These are phyloP conservation scores for Apotomis turbidana DNA, from an alignment of 2,888 invertebrate genomes.

Conservation along the genomic window DNA sequence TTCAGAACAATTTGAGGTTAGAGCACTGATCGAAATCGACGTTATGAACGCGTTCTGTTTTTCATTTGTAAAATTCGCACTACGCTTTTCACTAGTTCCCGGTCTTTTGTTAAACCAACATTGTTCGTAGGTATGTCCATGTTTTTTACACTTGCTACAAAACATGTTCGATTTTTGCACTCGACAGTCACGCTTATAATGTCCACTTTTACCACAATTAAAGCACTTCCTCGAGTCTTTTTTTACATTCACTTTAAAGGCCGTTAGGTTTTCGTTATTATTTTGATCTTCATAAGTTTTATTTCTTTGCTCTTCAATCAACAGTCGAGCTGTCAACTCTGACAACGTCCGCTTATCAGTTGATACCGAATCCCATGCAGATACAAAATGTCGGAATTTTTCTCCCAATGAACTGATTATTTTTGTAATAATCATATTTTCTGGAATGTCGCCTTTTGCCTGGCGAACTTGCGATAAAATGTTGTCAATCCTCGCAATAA, in stretches of 20 bases:
- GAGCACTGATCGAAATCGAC: constrained; percentile 8
- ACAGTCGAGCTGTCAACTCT: constrained; percentile 17
- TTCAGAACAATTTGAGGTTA: constrained; percentile 6
- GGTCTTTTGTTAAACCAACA: constrained; percentile 20
- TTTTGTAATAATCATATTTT: not conserved
- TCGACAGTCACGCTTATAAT: too few relatives aligned
- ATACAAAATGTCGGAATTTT: constrained; percentile 24
- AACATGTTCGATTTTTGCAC: too few relatives aligned
- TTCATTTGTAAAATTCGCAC: constrained; percentile 8
- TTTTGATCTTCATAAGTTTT: constrained; percentile 27
- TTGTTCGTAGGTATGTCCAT: not conserved
- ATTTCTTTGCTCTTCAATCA: constrained; percentile 33
- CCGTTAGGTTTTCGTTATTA: not conserved
- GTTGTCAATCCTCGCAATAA: not conserved
- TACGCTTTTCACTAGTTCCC: constrained; percentile 5
- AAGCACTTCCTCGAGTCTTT: too few relatives aligned
- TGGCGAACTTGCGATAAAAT: not conserved
- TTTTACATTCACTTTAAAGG: not conserved
- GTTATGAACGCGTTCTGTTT: constrained; percentile 11
- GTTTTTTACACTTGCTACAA: too few relatives aligned
- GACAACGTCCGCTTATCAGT: constrained; percentile 5
- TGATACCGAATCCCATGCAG: constrained; percentile 25
- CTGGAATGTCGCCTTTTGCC: not conserved
- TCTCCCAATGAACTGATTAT: constrained; percentile 20
- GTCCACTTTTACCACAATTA: too few relatives aligned